Conservation (phyloP, 2,888 invertebrate species). For the Ptychoptera albimana region DNA sequence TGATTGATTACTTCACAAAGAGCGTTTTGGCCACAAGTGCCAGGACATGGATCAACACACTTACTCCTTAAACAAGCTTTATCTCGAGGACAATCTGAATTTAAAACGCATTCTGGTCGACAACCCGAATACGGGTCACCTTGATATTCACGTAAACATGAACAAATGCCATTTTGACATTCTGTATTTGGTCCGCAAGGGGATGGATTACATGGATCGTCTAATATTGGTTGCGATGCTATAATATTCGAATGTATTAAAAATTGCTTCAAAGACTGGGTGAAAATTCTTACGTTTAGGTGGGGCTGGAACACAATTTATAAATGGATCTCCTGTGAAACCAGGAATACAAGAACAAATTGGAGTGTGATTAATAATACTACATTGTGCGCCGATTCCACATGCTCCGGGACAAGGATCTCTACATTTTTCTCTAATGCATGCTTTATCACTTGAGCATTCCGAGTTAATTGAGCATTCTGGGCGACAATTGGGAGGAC, state of each 20-base stretch:
- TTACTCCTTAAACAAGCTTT: constrained; percentile 53
- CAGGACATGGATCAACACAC: constrained; percentile 56
- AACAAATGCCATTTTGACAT: constrained; percentile 44
- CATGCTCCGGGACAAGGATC: constrained; percentile 53
- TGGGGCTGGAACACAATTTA: constrained; percentile 34
- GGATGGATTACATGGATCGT: constrained; percentile 33
- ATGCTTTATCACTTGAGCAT: constrained; percentile 50
- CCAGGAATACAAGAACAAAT: constrained; percentile 46
- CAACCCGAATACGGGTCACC: constrained; percentile 53
- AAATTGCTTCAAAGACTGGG: not conserved
- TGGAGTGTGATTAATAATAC: constrained; percentile 51
- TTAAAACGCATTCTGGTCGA: constrained; percentile 57
- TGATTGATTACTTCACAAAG: constrained; percentile 59
- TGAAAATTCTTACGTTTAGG: constrained; percentile 22
- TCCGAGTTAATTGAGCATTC: constrained; percentile 62
- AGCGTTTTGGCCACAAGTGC: constrained; percentile 60
- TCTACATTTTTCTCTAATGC: constrained; percentile 56
- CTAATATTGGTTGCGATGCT: constrained; percentile 16
- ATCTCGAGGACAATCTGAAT: constrained; percentile 51
- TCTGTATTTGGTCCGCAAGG: constrained; percentile 36
- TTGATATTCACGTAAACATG: constrained; percentile 44
- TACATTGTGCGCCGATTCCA: constrained; percentile 43
- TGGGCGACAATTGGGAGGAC: constrained; percentile 57
- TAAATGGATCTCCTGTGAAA: constrained; percentile 47
- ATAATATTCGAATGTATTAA: not conserved